phyloP scores from a whole-genome alignment of 2,113 vertebrate genomes.

The Leptobrachium leishanense region DNA sequence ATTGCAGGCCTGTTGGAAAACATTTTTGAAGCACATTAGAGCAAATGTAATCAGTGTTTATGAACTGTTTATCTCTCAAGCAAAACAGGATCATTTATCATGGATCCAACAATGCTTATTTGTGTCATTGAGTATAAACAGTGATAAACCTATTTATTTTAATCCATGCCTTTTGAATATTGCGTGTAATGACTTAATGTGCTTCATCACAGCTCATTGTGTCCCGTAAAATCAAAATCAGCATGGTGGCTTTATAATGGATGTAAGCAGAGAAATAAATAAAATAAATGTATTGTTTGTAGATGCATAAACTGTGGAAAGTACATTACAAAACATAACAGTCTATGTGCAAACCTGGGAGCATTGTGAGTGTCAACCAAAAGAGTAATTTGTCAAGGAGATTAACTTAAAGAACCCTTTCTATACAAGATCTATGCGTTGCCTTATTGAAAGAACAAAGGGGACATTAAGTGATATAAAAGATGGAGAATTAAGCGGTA shows the following conservation, averaged over 20 bases:
- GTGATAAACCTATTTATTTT: conserved; percentile 43
- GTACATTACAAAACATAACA: conserved; percentile 15
- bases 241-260: background rate
- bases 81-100: conserved; percentile 36
- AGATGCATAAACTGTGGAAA: conserved; percentile 15
- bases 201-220: conserved; percentile 22
- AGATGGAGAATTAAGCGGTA: background rate
- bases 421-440: background rate
- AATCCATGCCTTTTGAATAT: conserved; percentile 17
- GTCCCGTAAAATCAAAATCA: conserved; percentile 8
- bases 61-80: conserved; percentile 27
- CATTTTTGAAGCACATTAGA: conserved; percentile 11
- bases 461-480: background rate
- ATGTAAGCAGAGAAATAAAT: conserved; percentile 23
- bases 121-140: conserved; percentile 35
- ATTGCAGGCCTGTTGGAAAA: conserved; percentile 23
- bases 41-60: conserved; percentile 43
- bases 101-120: conserved; percentile 13
- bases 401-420: conserved; percentile 1
- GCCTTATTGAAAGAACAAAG: background rate
- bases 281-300: conserved; percentile 11
- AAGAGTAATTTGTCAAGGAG: background rate
- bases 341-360: conserved; percentile 1
- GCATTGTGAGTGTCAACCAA: background rate
- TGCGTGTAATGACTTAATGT: conserved; percentile 25